Base-by-base conservation (phyloP, 2,113 vertebrate genomes). In the Saccopteryx bilineata region DNA sequence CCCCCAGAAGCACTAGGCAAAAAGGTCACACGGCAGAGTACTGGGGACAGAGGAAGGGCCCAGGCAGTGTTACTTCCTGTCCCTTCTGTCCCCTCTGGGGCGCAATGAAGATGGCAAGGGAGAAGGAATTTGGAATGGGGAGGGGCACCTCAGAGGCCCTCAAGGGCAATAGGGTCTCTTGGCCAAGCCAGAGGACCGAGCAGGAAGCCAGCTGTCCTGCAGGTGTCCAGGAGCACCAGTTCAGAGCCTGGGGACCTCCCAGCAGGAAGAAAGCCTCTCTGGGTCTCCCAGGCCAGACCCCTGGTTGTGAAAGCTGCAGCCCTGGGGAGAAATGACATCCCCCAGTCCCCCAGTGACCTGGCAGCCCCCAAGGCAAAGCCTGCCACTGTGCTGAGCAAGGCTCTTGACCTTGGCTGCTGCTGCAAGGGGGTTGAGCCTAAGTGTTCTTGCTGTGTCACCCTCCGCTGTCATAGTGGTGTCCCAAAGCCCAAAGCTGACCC, bases 311-410 rank as follows among this genome's bases (percentile, higher is more conserved):
- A 31, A 31, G 24, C 12, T 17, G 48, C 52, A 39, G 68, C 48
- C 78, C 33, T 28, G 54, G 18, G 52, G 56, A 31, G 14, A 31
- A 54, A 11, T 11, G 48, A 39, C 72, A 3, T 63, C 26, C 85
- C 48, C 56, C 23, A 15, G 50, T 6, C 33, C 15, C 31, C 2
- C 50, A 11, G 86, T 1, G 28, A 8, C 61, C 50, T n/a, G 90
- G 91, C 31, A 4, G 23, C 14, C 58, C 7, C 19, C 48, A 5
- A 6, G 18, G 75, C 1, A 1, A 1, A 1, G n/a, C 15, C 0
- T 1, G 26, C 14, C 61, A 6, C 14, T 31, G 5, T 1, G n/a
- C 69, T 1, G 6, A 26, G 4, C 1, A 3, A 11, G 26, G 50
- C 56, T 52, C 87, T 21, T 8, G 58, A 18, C 48, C 76, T 26